Evolutionary conservation across 2,113 vertebrate genomes (phyloP).

Genomic region (Oceanites oceanicus): DNA sequence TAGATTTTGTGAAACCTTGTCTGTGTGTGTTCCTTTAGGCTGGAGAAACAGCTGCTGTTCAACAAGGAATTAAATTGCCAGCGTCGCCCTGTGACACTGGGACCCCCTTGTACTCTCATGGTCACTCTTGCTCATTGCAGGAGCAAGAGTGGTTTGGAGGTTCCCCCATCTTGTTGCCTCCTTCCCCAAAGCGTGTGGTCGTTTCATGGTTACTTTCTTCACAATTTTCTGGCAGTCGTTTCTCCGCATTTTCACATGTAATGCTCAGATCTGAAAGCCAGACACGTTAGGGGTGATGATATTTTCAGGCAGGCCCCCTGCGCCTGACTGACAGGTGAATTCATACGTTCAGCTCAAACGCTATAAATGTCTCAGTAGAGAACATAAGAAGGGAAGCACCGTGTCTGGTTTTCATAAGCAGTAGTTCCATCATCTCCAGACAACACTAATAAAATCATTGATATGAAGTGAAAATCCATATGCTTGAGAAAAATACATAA

Average conservation of each 20-base stretch:
- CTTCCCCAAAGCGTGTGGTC: neutral
- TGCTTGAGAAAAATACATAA: neutral
- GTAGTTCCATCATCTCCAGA: slow-evolving; percentile 14
- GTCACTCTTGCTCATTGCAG: neutral
- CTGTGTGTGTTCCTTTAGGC: neutral
- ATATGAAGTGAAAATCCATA: neutral
- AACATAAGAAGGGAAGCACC: neutral
- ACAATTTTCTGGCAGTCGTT: neutral
- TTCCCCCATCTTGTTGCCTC: neutral
- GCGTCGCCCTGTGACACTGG: neutral
- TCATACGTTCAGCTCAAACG: neutral
- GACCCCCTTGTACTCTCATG: neutral
- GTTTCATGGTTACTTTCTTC: neutral
- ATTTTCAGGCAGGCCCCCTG: slow-evolving; percentile 22
- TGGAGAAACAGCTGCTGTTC: neutral
- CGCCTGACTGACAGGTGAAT: slow-evolving; percentile 54
- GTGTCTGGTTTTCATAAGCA: slow-evolving; percentile 12
- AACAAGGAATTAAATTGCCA: neutral
- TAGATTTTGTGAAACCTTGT: neutral
- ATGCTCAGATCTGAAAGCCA: slow-evolving; percentile 8
- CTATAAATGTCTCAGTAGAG: neutral
- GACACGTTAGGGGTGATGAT: neutral
- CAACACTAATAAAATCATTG: neutral
- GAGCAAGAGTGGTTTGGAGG: neutral
- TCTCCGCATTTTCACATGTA: neutral